Evolutionary conservation across 2,797 vertebrate species (phyloP).

Genomic region (Scarus forsteni): DNA sequence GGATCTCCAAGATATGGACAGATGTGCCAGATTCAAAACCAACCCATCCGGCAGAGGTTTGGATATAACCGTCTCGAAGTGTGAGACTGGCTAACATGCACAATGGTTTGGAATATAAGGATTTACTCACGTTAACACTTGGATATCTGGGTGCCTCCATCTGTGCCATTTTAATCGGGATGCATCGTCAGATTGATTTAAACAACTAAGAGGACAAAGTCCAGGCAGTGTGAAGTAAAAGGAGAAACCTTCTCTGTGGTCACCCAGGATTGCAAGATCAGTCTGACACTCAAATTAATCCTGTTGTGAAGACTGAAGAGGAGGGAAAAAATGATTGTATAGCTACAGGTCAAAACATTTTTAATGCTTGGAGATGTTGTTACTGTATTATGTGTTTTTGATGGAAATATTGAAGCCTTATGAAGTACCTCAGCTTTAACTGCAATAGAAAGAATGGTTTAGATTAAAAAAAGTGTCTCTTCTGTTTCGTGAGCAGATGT

Average conservation of each 20-base stretch:
- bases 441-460: slow-evolving; percentile 42
- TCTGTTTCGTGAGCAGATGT: slow-evolving; percentile 30
- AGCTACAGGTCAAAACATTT: slow-evolving; percentile 30
- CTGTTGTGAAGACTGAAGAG: background rate
- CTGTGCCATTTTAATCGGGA: slow-evolving; percentile 17
- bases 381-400: slow-evolving; percentile 16
- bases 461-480: slow-evolving; percentile 25
- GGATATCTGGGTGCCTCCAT: slow-evolving; percentile 4
- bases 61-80: background rate
- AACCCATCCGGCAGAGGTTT: slow-evolving; percentile 1
- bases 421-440: slow-evolving; percentile 69
- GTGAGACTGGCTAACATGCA: background rate
- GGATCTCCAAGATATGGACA: background rate
- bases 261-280: background rate
- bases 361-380: slow-evolving; percentile 40
- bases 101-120: background rate
- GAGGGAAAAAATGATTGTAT: slow-evolving; percentile 3
- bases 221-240: slow-evolving; percentile 9
- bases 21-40: background rate
- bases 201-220: slow-evolving; percentile 26
- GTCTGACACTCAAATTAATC: slow-evolving; percentile 6
- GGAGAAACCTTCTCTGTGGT: slow-evolving; percentile 10
- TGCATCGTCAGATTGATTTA: background rate
- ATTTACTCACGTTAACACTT: slow-evolving; percentile 2
- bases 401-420: slow-evolving; percentile 45